A percentile compares a stretch with the other conserved stretches of the same genome.
Conservation (phyloP, 1,140 invertebrate genomes). For the Oncopeltus fasciatus region DNA sequence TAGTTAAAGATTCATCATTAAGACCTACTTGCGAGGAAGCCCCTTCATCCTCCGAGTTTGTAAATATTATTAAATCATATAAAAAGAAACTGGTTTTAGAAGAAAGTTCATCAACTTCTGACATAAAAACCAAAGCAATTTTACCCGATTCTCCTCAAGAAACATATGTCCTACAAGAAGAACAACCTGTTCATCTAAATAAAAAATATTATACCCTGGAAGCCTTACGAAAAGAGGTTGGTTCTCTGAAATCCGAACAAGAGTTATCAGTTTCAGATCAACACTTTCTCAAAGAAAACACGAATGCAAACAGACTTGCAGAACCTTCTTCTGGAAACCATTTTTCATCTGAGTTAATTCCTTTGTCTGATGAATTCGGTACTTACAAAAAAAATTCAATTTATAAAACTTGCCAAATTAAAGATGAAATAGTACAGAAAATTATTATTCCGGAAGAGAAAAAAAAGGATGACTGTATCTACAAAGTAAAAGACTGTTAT, state of each 20-base stretch:
- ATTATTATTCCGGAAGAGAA: slow-evolving; percentile 13
- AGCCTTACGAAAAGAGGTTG: not conserved
- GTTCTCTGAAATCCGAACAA: not conserved
- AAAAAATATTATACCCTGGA: not conserved
- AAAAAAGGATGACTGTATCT: slow-evolving; percentile 13
- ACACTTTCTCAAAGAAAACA: not conserved
- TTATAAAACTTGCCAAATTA: not conserved
- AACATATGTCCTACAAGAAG: not conserved
- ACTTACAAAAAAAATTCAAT: not conserved
- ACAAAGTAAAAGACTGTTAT: slow-evolving; percentile 21
- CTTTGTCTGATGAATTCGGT: not conserved
- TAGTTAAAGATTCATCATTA: not conserved
- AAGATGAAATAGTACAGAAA: not conserved
- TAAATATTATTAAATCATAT: not conserved
- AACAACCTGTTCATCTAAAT: not conserved
- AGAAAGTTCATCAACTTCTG: not conserved
- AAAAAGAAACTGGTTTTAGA: not conserved
- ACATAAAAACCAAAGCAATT: not conserved
- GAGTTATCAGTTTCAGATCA: not conserved
- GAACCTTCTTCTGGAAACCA: not conserved
- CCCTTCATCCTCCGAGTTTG: not conserved
- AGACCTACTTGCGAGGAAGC: not conserved
- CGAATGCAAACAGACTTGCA: not conserved
- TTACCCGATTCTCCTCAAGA: not conserved
- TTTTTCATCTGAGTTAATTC: not conserved